phyloP scores from a whole-genome alignment of 1,140 invertebrate genomes.

The Ectropis grisescens region DNA sequence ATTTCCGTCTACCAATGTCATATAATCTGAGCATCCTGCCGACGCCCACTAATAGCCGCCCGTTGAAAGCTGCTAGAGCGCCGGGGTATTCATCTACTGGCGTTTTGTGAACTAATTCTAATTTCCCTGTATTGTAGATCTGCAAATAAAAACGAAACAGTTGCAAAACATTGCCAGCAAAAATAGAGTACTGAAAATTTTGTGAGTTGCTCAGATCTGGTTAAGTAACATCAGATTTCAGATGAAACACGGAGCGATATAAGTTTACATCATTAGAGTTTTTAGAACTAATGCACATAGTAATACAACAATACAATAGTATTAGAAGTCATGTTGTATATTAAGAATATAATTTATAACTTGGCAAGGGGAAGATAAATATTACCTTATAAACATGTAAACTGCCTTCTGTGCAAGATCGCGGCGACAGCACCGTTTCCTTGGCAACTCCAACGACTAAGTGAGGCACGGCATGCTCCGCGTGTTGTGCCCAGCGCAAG shows the following conservation, averaged over 20 bases:
- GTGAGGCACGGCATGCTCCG: conserved; percentile 36
- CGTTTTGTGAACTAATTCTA: conserved; percentile 96
- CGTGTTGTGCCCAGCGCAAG: conserved; percentile 63
- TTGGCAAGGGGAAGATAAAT: too few relatives aligned
- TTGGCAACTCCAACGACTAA: conserved; percentile 79
- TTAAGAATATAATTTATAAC: too few relatives aligned
- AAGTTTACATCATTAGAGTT: too few relatives aligned
- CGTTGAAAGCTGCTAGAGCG: conserved; percentile 93
- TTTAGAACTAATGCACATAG: too few relatives aligned
- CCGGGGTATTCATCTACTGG: conserved; percentile 94
- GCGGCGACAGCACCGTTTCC: conserved; percentile 91
- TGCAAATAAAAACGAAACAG: conserved; percentile 15
- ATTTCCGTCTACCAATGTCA: conserved; percentile 94
- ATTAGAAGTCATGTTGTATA: too few relatives aligned
- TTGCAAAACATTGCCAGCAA: too few relatives aligned
- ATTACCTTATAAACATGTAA: conserved; percentile 88
- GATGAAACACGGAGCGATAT: too few relatives aligned
- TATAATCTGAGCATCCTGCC: conserved; percentile 94
- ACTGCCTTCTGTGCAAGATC: conserved; percentile 83
- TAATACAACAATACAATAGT: too few relatives aligned
- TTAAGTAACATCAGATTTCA: too few relatives aligned
- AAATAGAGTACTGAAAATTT: neutral
- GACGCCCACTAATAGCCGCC: conserved; percentile 91
- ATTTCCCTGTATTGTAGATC: conserved; percentile 56
- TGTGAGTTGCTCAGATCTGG: too few relatives aligned